Evolutionary conservation across 1,140 invertebrate species (phyloP).

Genomic region (Drosophila kohkoa): DNA sequence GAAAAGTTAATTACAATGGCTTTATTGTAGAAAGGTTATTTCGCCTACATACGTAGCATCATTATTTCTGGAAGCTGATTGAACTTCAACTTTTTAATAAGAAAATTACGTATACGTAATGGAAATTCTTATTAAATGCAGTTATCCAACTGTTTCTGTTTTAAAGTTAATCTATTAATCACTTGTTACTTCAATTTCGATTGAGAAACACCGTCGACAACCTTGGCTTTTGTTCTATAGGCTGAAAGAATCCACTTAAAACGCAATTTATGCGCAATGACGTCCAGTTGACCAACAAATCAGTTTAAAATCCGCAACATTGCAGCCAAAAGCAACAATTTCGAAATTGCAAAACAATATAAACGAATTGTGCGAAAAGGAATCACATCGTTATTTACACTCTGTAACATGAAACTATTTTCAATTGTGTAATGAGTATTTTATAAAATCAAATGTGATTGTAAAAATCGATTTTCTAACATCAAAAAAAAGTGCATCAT

Average conservation of each 20-base stretch:
- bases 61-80: too few relatives aligned
- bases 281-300: slow-evolving; percentile 18
- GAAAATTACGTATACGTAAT: too few relatives aligned
- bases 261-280: slow-evolving; percentile 2
- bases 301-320: slow-evolving; percentile 1
- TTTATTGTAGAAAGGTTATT: too few relatives aligned
- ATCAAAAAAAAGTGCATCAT: neutral
- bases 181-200: neutral
- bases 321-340: slow-evolving; percentile 1
- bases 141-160: too few relatives aligned
- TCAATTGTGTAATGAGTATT: neutral
- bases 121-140: too few relatives aligned
- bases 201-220: neutral
- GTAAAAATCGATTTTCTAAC: neutral
- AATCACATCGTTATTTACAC: neutral
- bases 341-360: slow-evolving; percentile 1
- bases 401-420: neutral
- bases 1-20: neutral
- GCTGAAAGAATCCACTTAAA: neutral
- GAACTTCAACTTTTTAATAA: too few relatives aligned
- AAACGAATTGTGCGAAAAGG: neutral
- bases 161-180: too few relatives aligned
- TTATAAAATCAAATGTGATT: neutral
- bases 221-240: neutral
- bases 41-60: too few relatives aligned